phyloP scores from a whole-genome alignment of 53 echinoderm and acorn worm genomes.

The Arbacia lixula region DNA sequence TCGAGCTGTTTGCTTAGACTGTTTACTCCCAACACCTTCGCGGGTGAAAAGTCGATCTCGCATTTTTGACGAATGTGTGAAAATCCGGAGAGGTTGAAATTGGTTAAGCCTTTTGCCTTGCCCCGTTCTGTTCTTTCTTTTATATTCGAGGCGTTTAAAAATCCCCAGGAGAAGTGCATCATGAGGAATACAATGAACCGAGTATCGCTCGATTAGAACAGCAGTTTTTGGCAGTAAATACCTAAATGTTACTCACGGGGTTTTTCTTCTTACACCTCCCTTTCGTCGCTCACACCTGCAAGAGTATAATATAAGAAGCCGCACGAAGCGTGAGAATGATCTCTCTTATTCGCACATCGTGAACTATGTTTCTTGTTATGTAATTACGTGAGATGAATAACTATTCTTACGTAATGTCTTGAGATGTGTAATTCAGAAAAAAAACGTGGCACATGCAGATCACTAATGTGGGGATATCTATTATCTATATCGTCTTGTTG shows the following conservation, averaged over 20 bases:
- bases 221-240: constrained; percentile 23
- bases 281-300: too few relatives aligned
- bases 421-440: too few relatives aligned
- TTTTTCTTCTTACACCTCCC: too few relatives aligned
- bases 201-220: neutral
- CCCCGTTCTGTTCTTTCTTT: neutral
- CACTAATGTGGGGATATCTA: too few relatives aligned
- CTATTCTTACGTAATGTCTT: neutral
- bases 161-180: neutral
- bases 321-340: too few relatives aligned
- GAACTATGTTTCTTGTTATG: too few relatives aligned
- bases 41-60: constrained; percentile 25
- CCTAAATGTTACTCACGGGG: constrained; percentile 22
- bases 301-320: too few relatives aligned
- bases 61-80: constrained; percentile 49
- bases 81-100: constrained; percentile 26
- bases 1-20: constrained; percentile 20
- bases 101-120: neutral
- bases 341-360: too few relatives aligned
- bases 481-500: too few relatives aligned
- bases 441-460: too few relatives aligned
- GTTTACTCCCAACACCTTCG: constrained; percentile 8
- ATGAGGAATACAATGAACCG: constrained; percentile 19
- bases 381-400: too few relatives aligned
- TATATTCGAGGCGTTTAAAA: neutral